phyloP scores from a whole-genome alignment of 2,888 invertebrate genomes.

The Spicauda simplicius region DNA sequence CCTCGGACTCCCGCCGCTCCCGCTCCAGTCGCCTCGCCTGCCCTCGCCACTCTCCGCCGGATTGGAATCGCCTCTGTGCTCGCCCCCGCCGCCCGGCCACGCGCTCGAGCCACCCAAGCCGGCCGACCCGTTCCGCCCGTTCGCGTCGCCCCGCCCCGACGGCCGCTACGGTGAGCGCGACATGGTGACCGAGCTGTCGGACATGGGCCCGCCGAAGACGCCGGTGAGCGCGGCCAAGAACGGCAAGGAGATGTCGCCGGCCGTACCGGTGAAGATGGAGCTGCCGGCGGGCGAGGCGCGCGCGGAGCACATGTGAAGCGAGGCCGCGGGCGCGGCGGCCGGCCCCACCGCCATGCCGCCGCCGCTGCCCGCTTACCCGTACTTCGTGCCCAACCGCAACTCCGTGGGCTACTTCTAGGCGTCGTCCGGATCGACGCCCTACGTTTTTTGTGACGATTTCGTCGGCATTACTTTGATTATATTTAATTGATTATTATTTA shows the following conservation, averaged over 20 bases:
- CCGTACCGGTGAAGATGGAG: conserved; percentile 89
- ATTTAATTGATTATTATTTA: conserved; percentile 68
- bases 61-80: conserved; percentile 86
- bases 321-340: conserved; percentile 71
- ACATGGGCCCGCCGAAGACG: conserved; percentile 77
- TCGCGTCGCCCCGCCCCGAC: conserved; percentile 83
- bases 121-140: conserved; percentile 83
- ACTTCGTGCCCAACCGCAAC: conserved; percentile 76
- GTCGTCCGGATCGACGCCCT: neutral
- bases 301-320: conserved; percentile 81
- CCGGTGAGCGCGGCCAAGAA: conserved; percentile 61
- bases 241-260: conserved; percentile 78
- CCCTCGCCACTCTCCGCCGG: conserved; percentile 84
- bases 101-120: conserved; percentile 86
- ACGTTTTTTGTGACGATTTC: conserved; percentile 42
- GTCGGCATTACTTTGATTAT: conserved; percentile 68
- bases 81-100: conserved; percentile 87
- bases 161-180: conserved; percentile 89
- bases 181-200: conserved; percentile 68
- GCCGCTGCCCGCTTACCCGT: conserved; percentile 76
- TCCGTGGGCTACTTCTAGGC: conserved; percentile 74
- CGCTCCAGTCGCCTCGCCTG: conserved; percentile 75
- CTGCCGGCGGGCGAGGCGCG: conserved; percentile 85
- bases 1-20: conserved; percentile 73
- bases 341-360: conserved; percentile 53